phyloP scores from a whole-genome alignment of 2,113 vertebrate genomes.

The Otus sunia region DNA sequence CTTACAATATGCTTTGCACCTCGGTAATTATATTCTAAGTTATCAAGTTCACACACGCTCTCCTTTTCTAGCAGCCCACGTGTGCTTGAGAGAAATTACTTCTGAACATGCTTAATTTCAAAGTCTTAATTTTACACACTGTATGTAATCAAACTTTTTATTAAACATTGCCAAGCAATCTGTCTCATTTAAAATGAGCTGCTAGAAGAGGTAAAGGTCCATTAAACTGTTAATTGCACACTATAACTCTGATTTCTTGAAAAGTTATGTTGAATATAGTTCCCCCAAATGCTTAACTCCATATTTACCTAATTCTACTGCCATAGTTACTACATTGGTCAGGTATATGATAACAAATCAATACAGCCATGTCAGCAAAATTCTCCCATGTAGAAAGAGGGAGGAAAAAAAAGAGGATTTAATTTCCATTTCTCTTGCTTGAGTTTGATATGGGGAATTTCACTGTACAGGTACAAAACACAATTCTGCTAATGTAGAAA shows the following conservation, averaged over 20 bases:
- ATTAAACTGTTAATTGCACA: slow-evolving; percentile 53
- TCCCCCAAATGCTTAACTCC: not conserved
- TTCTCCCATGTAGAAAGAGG: not conserved
- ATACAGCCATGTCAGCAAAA: not conserved
- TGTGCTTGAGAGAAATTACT: slow-evolving; percentile 37
- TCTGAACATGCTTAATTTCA: slow-evolving; percentile 23
- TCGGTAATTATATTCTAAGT: slow-evolving; percentile 24
- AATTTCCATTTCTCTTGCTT: not conserved
- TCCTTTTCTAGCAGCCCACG: not conserved
- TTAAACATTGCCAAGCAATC: slow-evolving; percentile 46
- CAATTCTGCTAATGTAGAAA: slow-evolving; percentile 17
- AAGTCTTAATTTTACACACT: slow-evolving; percentile 41
- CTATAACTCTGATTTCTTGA: slow-evolving; percentile 12
- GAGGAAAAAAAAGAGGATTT: not conserved
- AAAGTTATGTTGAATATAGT: not conserved
- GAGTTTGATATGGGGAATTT: not conserved
- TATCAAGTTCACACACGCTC: not conserved
- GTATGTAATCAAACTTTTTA: slow-evolving; percentile 50
- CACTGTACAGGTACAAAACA: not conserved
- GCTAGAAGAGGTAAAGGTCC: slow-evolving; percentile 43
- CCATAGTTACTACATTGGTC: not conserved
- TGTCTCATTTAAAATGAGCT: slow-evolving; percentile 52
- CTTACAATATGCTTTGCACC: not conserved
- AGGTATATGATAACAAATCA: not conserved
- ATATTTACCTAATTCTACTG: slow-evolving; percentile 1